Evolutionary conservation across 2,888 invertebrate genomes (phyloP).

Genomic region (Aspidapion aeneum): DNA sequence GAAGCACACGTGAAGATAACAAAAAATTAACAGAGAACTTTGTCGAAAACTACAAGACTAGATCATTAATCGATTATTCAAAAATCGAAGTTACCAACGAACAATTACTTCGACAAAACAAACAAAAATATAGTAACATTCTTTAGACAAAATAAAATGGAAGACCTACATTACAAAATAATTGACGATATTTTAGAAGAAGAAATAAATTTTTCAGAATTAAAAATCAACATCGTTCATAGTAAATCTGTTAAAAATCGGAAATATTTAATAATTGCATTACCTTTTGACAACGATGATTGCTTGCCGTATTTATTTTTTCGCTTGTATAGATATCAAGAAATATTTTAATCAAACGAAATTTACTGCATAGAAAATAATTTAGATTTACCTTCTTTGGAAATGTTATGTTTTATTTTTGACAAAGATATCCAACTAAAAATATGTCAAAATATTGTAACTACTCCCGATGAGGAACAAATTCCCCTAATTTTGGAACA

Average conservation of each 20-base stretch:
- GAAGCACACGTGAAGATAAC: no score
- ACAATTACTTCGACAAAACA: slow-evolving; percentile 15
- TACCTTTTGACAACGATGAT: not conserved
- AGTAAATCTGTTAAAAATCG: slow-evolving; percentile 14
- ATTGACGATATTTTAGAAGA: slow-evolving; percentile 15
- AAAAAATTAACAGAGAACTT: not conserved
- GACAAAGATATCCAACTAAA: slow-evolving; percentile 14
- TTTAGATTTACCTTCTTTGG: slow-evolving; percentile 11
- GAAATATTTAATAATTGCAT: slow-evolving; percentile 4
- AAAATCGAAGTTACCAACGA: slow-evolving; percentile 8
- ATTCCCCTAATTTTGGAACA: slow-evolving; percentile 16
- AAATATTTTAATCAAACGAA: slow-evolving; percentile 2
- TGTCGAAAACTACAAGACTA: not conserved
- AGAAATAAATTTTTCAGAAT: slow-evolving; percentile 2
- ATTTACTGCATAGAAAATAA: slow-evolving; percentile 16
- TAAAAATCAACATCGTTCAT: slow-evolving; percentile 2
- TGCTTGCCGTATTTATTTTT: not conserved
- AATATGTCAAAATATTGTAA: slow-evolving; percentile 11
- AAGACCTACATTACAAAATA: slow-evolving; percentile 13
- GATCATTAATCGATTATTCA: not conserved
- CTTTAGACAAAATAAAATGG: slow-evolving; percentile 15
- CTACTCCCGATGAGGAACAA: slow-evolving; percentile 14
- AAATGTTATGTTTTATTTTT: slow-evolving; percentile 15
- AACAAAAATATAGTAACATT: slow-evolving; percentile 18
- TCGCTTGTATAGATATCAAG: slow-evolving; percentile 1